These are phyloP conservation scores for Philonicus albiceps DNA, from an alignment of 2,888 invertebrate genomes.

Conservation along the genomic window DNA sequence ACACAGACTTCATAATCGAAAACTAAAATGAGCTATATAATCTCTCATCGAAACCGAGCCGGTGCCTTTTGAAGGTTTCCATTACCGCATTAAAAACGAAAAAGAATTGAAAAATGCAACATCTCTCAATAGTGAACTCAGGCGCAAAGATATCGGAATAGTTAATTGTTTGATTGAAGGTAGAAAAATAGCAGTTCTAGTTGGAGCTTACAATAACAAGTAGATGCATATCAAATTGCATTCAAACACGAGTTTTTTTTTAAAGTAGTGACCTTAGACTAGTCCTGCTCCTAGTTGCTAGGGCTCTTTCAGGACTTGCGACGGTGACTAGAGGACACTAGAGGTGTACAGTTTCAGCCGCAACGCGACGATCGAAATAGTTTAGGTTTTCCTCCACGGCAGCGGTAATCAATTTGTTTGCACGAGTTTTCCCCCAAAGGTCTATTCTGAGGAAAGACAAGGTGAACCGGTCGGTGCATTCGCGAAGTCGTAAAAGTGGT, in stretches of 20 bases:
- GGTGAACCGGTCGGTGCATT: conserved; percentile 38
- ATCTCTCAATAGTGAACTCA: too few species aligned
- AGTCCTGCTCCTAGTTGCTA: not conserved
- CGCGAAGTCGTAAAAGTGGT: conserved; percentile 41
- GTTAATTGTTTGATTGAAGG: too few species aligned
- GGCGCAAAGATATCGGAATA: too few species aligned
- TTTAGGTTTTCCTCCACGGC: not conserved
- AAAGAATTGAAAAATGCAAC: too few species aligned
- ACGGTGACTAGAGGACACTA: not conserved
- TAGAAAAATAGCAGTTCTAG: too few species aligned
- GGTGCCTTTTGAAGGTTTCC: too few species aligned
- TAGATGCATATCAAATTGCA: too few species aligned
- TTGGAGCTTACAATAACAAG: too few species aligned
- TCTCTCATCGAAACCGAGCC: too few species aligned
- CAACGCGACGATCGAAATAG: not conserved
- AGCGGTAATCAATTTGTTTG: not conserved
- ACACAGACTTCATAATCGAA: too few species aligned
- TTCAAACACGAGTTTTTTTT: not conserved
- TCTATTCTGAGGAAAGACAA: not conserved
- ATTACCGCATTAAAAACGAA: too few species aligned
- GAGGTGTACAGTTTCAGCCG: conserved; percentile 7
- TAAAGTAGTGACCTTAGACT: not conserved
- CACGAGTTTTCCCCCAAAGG: not conserved
- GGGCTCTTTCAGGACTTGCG: not conserved
- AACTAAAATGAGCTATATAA: too few species aligned